A percentile compares a stretch with the other conserved stretches of the same genome.
Evolutionary conservation across 2,888 invertebrate genomes (phyloP).

Genomic region (Cheilosia scutellata): DNA sequence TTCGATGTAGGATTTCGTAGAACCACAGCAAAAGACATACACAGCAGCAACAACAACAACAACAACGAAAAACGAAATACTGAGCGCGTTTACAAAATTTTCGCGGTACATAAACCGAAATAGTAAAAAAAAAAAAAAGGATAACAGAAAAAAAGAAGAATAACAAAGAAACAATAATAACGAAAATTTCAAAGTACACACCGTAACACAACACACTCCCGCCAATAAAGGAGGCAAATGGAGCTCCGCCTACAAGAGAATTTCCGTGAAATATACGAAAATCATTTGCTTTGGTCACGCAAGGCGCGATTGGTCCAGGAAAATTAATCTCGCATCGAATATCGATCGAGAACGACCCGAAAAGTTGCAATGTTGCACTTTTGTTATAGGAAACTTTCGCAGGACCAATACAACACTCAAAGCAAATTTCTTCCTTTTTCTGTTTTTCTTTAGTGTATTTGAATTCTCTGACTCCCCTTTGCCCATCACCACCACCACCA

Average conservation of each 20-base stretch:
- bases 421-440: slow-evolving; percentile 27
- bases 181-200: slow-evolving; percentile 65
- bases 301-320: slow-evolving; percentile 78
- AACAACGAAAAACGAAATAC: slow-evolving; percentile 11
- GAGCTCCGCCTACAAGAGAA: slow-evolving; percentile 74
- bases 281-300: slow-evolving; percentile 77
- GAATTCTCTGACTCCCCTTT: neutral
- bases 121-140: slow-evolving; percentile 29
- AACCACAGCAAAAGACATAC: slow-evolving; percentile 50
- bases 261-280: slow-evolving; percentile 75
- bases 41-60: neutral
- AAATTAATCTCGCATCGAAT: slow-evolving; percentile 76
- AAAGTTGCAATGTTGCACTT: slow-evolving; percentile 75
- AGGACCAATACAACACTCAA: slow-evolving; percentile 42
- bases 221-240: slow-evolving; percentile 51
- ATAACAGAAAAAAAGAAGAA: slow-evolving; percentile 5
- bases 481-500: neutral
- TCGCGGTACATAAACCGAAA: slow-evolving; percentile 64
- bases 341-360: slow-evolving; percentile 74
- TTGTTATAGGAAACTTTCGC: slow-evolving; percentile 49
- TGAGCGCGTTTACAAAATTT: slow-evolving; percentile 56
- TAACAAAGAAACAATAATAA: slow-evolving; percentile 69
- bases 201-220: slow-evolving; percentile 49
- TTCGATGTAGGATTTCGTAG: slow-evolving; percentile 31
- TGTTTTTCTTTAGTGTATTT: slow-evolving; percentile 9